These are phyloP conservation scores for Euplexia lucipara DNA, from an alignment of 2,888 invertebrate species.

Conservation along the genomic window DNA sequence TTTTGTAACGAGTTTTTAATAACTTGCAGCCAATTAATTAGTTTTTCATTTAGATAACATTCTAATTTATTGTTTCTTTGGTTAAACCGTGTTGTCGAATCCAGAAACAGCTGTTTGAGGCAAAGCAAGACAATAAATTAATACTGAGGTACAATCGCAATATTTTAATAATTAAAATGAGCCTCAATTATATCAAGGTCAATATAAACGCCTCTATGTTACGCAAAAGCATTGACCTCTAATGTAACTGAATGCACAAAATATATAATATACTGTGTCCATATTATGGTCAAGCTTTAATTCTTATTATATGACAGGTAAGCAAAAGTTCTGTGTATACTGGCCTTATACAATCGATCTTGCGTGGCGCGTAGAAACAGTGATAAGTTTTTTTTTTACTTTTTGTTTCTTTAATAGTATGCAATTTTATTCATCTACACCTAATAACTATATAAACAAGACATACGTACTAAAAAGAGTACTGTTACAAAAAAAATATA, in stretches of 20 bases:
- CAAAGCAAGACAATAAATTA: slow-evolving; percentile 67
- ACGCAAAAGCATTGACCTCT: slow-evolving; percentile 43
- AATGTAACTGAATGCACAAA: slow-evolving; percentile 47
- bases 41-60: slow-evolving; percentile 21
- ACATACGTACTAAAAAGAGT: slow-evolving; percentile 71
- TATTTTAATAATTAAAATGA: slow-evolving; percentile 58
- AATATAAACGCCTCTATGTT: slow-evolving; percentile 41
- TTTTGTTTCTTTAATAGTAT: slow-evolving; percentile 52
- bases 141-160: slow-evolving; percentile 70
- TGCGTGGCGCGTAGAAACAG: slow-evolving; percentile 45
- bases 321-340: slow-evolving; percentile 55
- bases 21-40: background rate
- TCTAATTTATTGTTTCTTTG: slow-evolving; percentile 32
- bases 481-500: slow-evolving; percentile 64
- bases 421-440: slow-evolving; percentile 59
- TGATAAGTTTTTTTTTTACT: slow-evolving; percentile 41
- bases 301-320: slow-evolving; percentile 43
- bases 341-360: slow-evolving; percentile 60
- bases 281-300: slow-evolving; percentile 46
- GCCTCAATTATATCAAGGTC: slow-evolving; percentile 69
- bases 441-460: slow-evolving; percentile 69
- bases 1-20: background rate
- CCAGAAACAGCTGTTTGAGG: slow-evolving; percentile 51
- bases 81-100: slow-evolving; percentile 28
- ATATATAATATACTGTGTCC: slow-evolving; percentile 46